Evolutionary conservation across 2,113 vertebrate species (phyloP).

Genomic region (Gasterosteus aculeatus): DNA sequence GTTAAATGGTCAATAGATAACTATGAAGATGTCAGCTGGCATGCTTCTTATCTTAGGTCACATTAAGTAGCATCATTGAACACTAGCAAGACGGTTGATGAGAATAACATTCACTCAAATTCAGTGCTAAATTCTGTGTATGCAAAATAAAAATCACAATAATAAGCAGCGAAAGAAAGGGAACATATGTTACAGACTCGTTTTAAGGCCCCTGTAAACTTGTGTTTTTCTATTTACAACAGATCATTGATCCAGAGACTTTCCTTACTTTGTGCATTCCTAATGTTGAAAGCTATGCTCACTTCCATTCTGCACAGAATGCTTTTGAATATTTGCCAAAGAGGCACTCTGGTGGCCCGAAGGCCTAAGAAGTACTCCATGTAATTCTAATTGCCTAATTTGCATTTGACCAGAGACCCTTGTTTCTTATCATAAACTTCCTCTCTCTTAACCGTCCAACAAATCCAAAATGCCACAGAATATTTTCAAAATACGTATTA

Average conservation of each 20-base stretch:
- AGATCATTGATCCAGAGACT: not conserved
- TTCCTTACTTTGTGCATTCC: not conserved
- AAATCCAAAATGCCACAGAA: not conserved
- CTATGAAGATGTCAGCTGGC: too few relatives aligned
- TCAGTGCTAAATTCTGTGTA: not conserved
- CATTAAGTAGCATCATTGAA: not conserved
- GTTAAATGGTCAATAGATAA: not conserved
- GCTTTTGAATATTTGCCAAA: constrained; percentile 4
- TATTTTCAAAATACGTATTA: not conserved
- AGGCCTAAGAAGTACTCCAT: not conserved
- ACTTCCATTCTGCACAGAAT: not conserved
- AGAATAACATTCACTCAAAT: not conserved
- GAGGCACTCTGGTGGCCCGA: not conserved
- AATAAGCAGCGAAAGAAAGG: not conserved
- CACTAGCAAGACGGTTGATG: too few relatives aligned
- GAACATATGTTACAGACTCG: not conserved
- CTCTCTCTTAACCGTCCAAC: not conserved
- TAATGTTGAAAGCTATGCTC: not conserved
- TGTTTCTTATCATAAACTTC: not conserved
- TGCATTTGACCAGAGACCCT: not conserved
- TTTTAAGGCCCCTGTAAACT: not conserved
- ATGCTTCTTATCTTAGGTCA: not conserved
- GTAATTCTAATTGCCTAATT: constrained; percentile 3
- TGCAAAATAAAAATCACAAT: too few relatives aligned
- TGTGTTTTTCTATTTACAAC: not conserved